Conservation (phyloP, 2,888 invertebrate species). For the Panorpa germanica region DNA sequence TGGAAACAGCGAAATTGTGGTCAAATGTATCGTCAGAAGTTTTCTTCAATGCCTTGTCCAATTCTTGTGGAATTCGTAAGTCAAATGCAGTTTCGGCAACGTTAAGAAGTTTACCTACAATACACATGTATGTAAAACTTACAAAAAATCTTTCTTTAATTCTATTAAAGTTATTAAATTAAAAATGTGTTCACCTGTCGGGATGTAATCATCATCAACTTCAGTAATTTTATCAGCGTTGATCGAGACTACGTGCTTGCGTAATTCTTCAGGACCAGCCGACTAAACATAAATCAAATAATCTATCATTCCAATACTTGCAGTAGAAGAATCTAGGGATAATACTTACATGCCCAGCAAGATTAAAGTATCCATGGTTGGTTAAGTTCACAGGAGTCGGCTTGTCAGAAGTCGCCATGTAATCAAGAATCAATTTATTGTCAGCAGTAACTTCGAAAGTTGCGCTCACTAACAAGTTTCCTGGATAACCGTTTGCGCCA, state of each 20-base stretch:
- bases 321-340: slow-evolving; percentile 3
- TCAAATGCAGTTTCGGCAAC: slow-evolving; percentile 59
- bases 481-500: slow-evolving; percentile 80
- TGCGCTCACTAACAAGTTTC: slow-evolving; percentile 50
- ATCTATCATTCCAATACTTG: slow-evolving; percentile 1
- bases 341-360: slow-evolving; percentile 13
- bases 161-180: too few relatives aligned
- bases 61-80: slow-evolving; percentile 40
- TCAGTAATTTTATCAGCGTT: slow-evolving; percentile 62
- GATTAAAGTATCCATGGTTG: slow-evolving; percentile 4
- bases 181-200: slow-evolving; percentile 41
- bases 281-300: slow-evolving; percentile 24
- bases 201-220: slow-evolving; percentile 46
- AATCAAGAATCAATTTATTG: slow-evolving; percentile 55
- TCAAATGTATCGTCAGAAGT: slow-evolving; percentile 60
- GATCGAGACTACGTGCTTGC: slow-evolving; percentile 49
- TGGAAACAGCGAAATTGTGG: slow-evolving; percentile 60
- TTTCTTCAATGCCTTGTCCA: slow-evolving; percentile 46
- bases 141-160: slow-evolving; percentile 1
- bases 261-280: slow-evolving; percentile 37
- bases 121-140: slow-evolving; percentile 4
- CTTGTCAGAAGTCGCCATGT: slow-evolving; percentile 22
- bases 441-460: slow-evolving; percentile 51
- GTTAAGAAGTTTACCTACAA: slow-evolving; percentile 41
- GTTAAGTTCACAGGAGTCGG: slow-evolving; percentile 6